phyloP scores from a whole-genome alignment of 2,113 vertebrate genomes.

The Nycticorax nycticorax region DNA sequence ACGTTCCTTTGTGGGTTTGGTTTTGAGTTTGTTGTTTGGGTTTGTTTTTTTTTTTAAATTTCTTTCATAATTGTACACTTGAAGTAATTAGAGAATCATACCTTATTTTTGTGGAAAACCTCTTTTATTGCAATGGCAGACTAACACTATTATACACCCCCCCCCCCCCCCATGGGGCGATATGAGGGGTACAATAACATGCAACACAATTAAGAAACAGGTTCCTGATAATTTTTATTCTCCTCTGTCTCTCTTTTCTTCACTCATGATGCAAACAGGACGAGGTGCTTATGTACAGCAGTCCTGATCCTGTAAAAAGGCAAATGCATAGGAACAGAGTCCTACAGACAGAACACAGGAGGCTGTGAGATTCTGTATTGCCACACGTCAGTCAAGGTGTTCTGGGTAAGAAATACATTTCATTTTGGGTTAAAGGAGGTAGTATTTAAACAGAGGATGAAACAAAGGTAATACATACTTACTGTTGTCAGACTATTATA shows the following conservation, averaged over 20 bases:
- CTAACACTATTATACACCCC: neutral
- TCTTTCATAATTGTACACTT: neutral
- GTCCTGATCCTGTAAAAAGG: neutral
- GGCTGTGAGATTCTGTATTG: neutral
- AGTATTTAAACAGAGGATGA: neutral
- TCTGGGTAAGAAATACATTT: neutral
- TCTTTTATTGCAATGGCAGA: neutral
- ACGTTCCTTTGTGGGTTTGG: fast-evolving
- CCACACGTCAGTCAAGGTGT: neutral
- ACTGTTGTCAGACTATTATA: neutral
- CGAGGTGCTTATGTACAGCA: neutral
- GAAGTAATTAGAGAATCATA: neutral
- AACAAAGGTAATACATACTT: neutral
- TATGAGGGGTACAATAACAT: neutral
- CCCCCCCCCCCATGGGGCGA: neutral
- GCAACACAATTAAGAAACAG: neutral
- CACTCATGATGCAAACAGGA: neutral
- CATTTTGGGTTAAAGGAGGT: neutral
- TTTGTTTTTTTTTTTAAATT: neutral
- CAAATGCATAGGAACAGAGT: neutral
- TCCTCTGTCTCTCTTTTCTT: neutral
- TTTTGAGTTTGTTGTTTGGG: neutral
- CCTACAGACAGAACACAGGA: neutral
- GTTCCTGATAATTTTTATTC: neutral
- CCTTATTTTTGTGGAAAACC: neutral